phyloP scores from a whole-genome alignment of 2,113 vertebrate species.

The Brachionichthys hirsutus region DNA sequence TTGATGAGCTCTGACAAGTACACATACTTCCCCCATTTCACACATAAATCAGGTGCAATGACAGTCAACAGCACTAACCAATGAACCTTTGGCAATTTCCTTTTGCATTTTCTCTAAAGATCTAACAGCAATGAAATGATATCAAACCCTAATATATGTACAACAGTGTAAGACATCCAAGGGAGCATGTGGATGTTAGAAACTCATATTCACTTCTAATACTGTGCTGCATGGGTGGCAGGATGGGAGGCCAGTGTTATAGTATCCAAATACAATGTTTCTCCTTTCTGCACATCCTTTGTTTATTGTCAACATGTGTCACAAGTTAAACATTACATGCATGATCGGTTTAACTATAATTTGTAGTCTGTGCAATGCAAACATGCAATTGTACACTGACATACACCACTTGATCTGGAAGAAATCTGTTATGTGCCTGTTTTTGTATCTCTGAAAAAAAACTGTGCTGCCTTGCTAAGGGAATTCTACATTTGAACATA shows the following conservation, averaged over 20 bases:
- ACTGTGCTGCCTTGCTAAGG: too few relatives aligned
- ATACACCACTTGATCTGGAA: not conserved
- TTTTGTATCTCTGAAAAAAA: too few relatives aligned
- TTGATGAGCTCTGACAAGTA: too few relatives aligned
- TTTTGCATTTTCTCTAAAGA: constrained; percentile 1
- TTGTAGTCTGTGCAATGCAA: not conserved
- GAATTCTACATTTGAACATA: too few relatives aligned
- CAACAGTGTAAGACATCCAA: not conserved
- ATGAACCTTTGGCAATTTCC: not conserved
- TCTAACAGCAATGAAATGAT: not conserved
- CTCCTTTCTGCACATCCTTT: constrained; percentile 15
- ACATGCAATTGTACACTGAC: constrained; percentile 1
- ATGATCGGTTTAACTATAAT: constrained; percentile 32
- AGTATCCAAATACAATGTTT: constrained; percentile 21
- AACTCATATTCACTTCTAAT: not conserved
- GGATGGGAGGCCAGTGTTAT: constrained; percentile 6
- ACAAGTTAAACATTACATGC: constrained; percentile 39
- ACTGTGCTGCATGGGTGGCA: constrained; percentile 7
- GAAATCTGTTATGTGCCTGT: too few relatives aligned
- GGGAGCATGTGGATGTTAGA: constrained; percentile 1
- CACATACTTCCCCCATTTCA: too few relatives aligned
- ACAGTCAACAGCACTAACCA: constrained; percentile 1
- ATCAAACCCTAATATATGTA: not conserved
- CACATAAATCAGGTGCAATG: not conserved
- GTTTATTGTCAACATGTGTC: constrained; percentile 33